These are phyloP conservation scores for Calosoma granatense DNA, from an alignment of 1,140 invertebrate genomes.

Conservation along the genomic window DNA sequence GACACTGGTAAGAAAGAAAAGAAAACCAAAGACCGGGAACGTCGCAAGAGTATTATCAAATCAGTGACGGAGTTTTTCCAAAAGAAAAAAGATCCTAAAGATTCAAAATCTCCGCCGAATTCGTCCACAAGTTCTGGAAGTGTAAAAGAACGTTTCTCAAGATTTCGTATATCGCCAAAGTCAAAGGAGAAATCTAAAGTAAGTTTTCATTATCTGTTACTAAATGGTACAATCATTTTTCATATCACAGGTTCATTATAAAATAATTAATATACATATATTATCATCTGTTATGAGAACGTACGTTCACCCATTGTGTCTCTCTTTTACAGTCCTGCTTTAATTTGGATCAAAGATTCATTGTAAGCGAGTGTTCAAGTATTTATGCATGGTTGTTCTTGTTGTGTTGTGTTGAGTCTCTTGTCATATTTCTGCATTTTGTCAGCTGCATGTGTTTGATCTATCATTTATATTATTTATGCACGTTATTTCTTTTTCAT, in stretches of 20 bases:
- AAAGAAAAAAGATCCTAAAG: slow-evolving; percentile 40
- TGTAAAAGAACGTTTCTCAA: slow-evolving; percentile 44
- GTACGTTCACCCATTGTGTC: slow-evolving; percentile 8
- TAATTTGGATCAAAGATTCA: slow-evolving; percentile 37
- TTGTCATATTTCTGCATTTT: slow-evolving; percentile 21
- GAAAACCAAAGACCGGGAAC: slow-evolving; percentile 51
- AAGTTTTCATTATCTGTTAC: slow-evolving; percentile 21
- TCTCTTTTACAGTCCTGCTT: slow-evolving; percentile 37
- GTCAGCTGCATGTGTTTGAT: slow-evolving; percentile 24
- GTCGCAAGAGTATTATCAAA: slow-evolving; percentile 73
- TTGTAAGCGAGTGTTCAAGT: slow-evolving; percentile 35
- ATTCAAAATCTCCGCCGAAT: too few species aligned
- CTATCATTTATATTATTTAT: slow-evolving; percentile 10
- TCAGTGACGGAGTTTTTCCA: slow-evolving; percentile 72
- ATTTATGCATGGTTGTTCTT: slow-evolving; percentile 12
- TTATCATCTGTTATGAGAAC: slow-evolving; percentile 1
- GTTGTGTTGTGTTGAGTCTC: slow-evolving; percentile 16
- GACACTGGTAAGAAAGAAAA: slow-evolving; percentile 33
- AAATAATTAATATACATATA: slow-evolving; percentile 12
- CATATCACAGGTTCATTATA: slow-evolving; percentile 7
- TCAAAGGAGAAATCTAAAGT: slow-evolving; percentile 61
- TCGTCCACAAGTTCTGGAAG: slow-evolving; percentile 17
- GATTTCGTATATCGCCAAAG: slow-evolving; percentile 51
- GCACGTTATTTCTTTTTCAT: slow-evolving; percentile 1
- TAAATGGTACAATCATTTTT: too few species aligned